Evolutionary conservation across 2,888 invertebrate species (phyloP).

Genomic region (Agrilus biguttatus): DNA sequence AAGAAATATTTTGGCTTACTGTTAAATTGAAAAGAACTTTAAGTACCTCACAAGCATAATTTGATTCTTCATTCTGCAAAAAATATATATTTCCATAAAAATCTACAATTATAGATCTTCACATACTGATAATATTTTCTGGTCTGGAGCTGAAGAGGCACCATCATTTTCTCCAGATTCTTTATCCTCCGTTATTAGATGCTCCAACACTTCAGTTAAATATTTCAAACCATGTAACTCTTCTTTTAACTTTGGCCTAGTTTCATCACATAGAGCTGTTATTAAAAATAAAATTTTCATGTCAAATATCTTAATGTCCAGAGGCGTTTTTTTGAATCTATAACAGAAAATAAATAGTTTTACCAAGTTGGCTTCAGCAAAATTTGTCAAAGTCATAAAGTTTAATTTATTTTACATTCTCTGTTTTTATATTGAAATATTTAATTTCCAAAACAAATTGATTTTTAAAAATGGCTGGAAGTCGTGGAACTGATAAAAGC

Average conservation of each 20-base stretch:
- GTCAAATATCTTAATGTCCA: slow-evolving; percentile 71
- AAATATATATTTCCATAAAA: no score
- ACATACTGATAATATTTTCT: no score
- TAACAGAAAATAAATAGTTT: no score
- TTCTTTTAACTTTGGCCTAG: slow-evolving; percentile 47
- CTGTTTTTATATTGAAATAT: no score
- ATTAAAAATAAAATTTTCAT: slow-evolving; percentile 79
- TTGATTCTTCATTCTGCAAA: no score
- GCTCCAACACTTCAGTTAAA: slow-evolving; percentile 52
- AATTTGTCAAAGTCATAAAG: no score
- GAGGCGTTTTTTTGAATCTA: slow-evolving; percentile 33
- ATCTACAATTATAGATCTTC: no score
- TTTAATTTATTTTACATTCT: no score
- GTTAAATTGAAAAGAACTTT: slow-evolving; percentile 70
- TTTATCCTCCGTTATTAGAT: slow-evolving; percentile 34
- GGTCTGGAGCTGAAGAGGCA: not conserved
- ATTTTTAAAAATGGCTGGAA: no score
- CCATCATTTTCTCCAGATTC: slow-evolving; percentile 11
- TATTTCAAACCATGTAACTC: slow-evolving; percentile 55
- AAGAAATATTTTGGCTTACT: slow-evolving; percentile 31
- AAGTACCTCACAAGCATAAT: slow-evolving; percentile 46
- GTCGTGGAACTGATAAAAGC: no score
- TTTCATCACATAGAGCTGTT: slow-evolving; percentile 65
- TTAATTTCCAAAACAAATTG: no score
- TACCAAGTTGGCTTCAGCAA: no score